Evolutionary conservation across 2,888 invertebrate species (phyloP).

Genomic region (Lasius platythorax): DNA sequence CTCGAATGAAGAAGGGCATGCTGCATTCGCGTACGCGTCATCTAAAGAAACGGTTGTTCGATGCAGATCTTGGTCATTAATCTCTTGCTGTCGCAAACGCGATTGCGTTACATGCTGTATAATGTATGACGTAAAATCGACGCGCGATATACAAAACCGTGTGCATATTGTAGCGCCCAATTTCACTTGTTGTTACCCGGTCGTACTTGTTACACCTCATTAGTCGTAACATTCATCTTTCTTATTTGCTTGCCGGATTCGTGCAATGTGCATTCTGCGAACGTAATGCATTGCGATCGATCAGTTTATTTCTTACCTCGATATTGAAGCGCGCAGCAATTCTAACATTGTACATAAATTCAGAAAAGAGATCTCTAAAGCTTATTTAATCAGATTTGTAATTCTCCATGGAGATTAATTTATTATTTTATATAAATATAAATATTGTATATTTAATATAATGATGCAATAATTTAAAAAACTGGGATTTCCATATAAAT

Average conservation of each 20-base stretch:
- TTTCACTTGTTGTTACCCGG: slow-evolving; percentile 49
- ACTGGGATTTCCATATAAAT: background rate
- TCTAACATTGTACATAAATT: background rate
- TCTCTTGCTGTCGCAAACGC: slow-evolving; percentile 38
- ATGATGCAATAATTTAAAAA: background rate
- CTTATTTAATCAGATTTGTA: slow-evolving; percentile 1
- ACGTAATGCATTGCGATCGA: slow-evolving; percentile 19
- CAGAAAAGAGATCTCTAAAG: background rate
- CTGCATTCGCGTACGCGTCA: background rate
- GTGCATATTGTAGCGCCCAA: slow-evolving; percentile 34
- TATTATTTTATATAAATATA: background rate
- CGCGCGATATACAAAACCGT: slow-evolving; percentile 36
- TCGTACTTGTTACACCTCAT: slow-evolving; percentile 52
- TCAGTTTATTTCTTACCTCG: slow-evolving; percentile 18
- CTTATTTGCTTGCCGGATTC: slow-evolving; percentile 33
- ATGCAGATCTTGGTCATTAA: slow-evolving; percentile 29
- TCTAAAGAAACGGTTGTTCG: slow-evolving; percentile 30
- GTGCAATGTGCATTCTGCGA: slow-evolving; percentile 21
- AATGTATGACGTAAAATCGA: slow-evolving; percentile 50
- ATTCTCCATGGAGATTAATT: background rate
- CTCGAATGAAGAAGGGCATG: background rate
- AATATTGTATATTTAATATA: background rate
- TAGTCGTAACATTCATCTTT: slow-evolving; percentile 49
- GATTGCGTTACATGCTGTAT: slow-evolving; percentile 1
- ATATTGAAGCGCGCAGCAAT: background rate